Evolutionary conservation across 2,113 vertebrate species (phyloP).

Genomic region (Fregata magnificens): DNA sequence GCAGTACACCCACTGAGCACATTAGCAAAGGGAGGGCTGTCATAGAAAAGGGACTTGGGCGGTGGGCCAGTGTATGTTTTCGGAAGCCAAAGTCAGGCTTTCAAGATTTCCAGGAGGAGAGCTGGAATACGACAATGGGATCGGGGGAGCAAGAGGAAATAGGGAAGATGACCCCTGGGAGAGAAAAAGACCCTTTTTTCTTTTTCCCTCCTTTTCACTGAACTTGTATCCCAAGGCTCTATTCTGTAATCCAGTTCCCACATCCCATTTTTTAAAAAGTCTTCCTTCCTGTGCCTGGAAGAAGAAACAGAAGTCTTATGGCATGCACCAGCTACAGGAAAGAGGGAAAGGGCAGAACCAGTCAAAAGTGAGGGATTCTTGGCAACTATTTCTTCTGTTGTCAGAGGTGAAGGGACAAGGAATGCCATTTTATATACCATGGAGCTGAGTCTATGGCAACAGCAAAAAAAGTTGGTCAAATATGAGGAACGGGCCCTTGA

Average conservation of each 20-base stretch:
- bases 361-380: neutral
- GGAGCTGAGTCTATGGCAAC: neutral
- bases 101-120: neutral
- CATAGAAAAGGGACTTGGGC: neutral
- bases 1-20: neutral
- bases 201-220: neutral
- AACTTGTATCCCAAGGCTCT: neutral
- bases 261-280: neutral
- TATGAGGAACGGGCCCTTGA: neutral
- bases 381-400: neutral
- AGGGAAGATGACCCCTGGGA: neutral
- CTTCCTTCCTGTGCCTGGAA: neutral
- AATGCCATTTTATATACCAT: rapidly evolving
- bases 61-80: neutral
- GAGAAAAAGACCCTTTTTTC: neutral
- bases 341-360: neutral
- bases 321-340: neutral
- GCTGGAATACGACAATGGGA: neutral
- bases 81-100: neutral
- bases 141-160: neutral
- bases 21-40: neutral
- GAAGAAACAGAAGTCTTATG: neutral
- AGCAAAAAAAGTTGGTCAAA: neutral
- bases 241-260: neutral
- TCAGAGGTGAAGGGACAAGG: neutral